Percentiles rank a stretch among this genome's conserved stretches.
Conservation (phyloP, 2,888 invertebrate species). For the Chesias legatella region DNA sequence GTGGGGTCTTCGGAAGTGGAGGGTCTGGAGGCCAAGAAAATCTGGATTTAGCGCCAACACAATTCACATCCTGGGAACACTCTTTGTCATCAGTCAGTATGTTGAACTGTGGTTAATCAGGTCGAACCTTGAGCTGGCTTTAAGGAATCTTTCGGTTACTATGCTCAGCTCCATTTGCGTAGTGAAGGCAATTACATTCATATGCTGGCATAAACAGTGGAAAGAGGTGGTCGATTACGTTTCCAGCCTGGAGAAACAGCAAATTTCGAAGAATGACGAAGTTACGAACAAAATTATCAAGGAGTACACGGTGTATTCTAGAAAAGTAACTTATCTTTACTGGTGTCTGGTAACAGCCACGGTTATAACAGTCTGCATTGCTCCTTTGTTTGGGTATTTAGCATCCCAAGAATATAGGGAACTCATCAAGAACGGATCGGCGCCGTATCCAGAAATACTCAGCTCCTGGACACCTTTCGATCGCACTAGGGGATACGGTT, state of each 20-base stretch:
- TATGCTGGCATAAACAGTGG: slow-evolving; percentile 57
- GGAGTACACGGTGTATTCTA: slow-evolving; percentile 54
- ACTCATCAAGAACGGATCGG: slow-evolving; percentile 40
- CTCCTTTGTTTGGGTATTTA: slow-evolving; percentile 50
- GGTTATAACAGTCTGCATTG: slow-evolving; percentile 50
- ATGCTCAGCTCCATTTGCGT: slow-evolving; percentile 63
- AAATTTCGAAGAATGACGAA: slow-evolving; percentile 39
- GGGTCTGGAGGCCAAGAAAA: slow-evolving; percentile 47
- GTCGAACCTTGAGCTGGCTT: slow-evolving; percentile 46
- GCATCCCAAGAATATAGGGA: slow-evolving; percentile 37
- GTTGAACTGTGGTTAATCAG: slow-evolving; percentile 58
- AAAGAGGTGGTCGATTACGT: slow-evolving; percentile 46
- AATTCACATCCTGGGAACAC: slow-evolving; percentile 42
- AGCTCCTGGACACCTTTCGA: slow-evolving; percentile 67
- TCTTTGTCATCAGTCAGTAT: slow-evolving; percentile 59
- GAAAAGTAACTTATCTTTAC: slow-evolving; percentile 55
- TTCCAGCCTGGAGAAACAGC: slow-evolving; percentile 45
- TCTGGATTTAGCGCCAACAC: slow-evolving; percentile 31
- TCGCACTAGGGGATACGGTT: slow-evolving; percentile 44
- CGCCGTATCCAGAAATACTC: slow-evolving; percentile 60
- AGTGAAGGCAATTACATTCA: slow-evolving; percentile 53
- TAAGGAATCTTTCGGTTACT: slow-evolving; percentile 56
- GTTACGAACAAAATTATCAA: slow-evolving; percentile 36
- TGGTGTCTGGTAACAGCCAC: slow-evolving; percentile 55
- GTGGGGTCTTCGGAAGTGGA: slow-evolving; percentile 46